Evolutionary conservation across 1,140 invertebrate genomes (phyloP).

Genomic region (Periplaneta americana): DNA sequence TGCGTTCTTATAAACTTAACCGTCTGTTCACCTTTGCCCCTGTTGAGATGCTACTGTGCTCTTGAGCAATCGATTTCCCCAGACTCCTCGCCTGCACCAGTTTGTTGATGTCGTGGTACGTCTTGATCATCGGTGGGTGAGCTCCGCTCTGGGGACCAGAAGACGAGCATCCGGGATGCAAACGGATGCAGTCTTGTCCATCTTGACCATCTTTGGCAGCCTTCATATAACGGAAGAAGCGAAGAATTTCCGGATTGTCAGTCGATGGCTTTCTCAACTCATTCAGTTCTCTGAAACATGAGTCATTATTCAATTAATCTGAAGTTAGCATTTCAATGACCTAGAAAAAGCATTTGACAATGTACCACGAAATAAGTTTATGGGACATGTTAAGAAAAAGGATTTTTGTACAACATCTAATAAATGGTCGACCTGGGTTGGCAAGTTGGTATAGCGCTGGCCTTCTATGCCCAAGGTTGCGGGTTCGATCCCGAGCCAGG

Average conservation of each 20-base stretch:
- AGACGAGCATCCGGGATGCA: conserved; percentile 44
- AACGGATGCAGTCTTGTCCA: conserved; percentile 54
- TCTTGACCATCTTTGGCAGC: conserved; percentile 81
- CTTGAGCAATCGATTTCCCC: not conserved
- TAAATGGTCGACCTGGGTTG: too few species aligned
- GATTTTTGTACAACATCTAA: too few species aligned
- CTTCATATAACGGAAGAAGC: conserved; percentile 85
- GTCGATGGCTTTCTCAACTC: conserved; percentile 72
- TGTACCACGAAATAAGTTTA: too few species aligned
- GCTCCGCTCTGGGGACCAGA: conserved; percentile 33
- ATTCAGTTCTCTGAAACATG: conserved; percentile 62
- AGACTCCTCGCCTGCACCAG: conserved; percentile 62
- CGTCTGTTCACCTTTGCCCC: not conserved
- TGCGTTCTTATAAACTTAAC: not conserved
- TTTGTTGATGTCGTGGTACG: conserved; percentile 81
- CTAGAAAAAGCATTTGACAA: too few species aligned
- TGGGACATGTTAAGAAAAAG: too few species aligned
- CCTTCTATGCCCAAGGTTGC: too few species aligned
- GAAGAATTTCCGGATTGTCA: conserved; percentile 75
- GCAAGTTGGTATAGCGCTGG: too few species aligned
- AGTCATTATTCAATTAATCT: too few species aligned
- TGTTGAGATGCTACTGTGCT: not conserved
- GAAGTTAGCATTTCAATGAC: too few species aligned
- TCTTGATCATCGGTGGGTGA: conserved; percentile 75
- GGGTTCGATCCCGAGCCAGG: too few species aligned